A percentile compares a stretch with the other conserved stretches of the same genome.
These are phyloP conservation scores for Neopelma chrysocephalum DNA, from an alignment of 2,797 vertebrate species.

Conservation along the genomic window DNA sequence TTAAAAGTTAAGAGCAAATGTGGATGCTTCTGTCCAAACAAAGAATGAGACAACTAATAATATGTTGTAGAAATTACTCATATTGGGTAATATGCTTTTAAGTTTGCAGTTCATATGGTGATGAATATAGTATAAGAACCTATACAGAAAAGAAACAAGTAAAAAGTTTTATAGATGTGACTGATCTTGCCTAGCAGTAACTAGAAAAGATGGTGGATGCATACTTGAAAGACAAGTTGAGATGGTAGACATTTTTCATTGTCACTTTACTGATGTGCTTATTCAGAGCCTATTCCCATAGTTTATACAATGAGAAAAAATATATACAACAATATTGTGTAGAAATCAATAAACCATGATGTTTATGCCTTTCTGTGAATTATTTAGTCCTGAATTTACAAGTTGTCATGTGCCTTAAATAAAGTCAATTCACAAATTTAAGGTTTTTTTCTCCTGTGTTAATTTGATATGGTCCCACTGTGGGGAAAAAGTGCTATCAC, in stretches of 20 bases:
- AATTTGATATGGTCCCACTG: background rate
- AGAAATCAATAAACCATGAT: background rate
- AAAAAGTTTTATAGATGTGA: background rate
- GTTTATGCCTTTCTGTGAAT: conserved; percentile 17
- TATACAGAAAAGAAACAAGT: background rate
- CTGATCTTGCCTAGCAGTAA: background rate
- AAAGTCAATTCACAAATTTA: background rate
- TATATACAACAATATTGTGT: background rate
- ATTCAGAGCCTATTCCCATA: background rate
- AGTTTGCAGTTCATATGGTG: background rate
- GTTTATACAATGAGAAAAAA: background rate
- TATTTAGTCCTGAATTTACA: conserved; percentile 41
- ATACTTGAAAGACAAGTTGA: background rate
- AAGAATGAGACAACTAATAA: background rate
- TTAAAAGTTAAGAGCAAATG: background rate
- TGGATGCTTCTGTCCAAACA: background rate
- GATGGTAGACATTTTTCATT: background rate
- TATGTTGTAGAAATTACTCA: background rate
- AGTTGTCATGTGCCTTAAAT: background rate
- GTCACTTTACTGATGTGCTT: background rate
- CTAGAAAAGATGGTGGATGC: background rate
- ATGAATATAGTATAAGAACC: background rate
- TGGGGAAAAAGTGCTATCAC: background rate
- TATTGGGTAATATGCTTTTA: background rate
- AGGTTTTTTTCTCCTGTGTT: background rate